phyloP scores from a whole-genome alignment of 2,888 invertebrate genomes.

The Dyspetes luteomarginatus region DNA sequence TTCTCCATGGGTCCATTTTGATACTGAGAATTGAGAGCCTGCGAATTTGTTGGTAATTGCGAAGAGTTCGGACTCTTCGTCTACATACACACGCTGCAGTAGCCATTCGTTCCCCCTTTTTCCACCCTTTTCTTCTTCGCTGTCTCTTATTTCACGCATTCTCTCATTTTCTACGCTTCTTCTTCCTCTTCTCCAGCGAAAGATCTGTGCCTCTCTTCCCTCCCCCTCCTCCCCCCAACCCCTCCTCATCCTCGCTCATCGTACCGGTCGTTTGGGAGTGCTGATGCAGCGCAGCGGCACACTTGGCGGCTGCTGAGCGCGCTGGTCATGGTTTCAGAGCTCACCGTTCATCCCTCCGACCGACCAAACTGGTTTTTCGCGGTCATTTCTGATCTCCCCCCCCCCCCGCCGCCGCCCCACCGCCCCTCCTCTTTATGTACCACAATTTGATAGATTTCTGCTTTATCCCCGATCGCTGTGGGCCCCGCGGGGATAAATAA shows the following conservation, averaged over 20 bases:
- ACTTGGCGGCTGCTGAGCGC: constrained; percentile 60
- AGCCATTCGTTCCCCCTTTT: constrained; percentile 46
- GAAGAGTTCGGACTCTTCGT: constrained; percentile 42
- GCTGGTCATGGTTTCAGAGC: constrained; percentile 68
- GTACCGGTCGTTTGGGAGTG: constrained; percentile 21
- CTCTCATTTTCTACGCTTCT: constrained; percentile 60
- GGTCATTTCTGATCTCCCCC: constrained; percentile 79
- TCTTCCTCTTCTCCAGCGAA: constrained; percentile 38
- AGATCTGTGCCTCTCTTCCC: constrained; percentile 52
- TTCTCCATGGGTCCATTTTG: constrained; percentile 42
- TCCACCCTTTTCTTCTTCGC: constrained; percentile 27
- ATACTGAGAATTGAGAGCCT: too few species aligned
- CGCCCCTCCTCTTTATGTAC: not conserved
- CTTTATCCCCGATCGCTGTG: constrained; percentile 72
- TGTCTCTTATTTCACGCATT: constrained; percentile 11
- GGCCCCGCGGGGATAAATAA: constrained; percentile 2
- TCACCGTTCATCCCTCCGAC: constrained; percentile 76
- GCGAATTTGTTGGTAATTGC: too few species aligned
- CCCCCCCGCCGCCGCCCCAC: too few species aligned
- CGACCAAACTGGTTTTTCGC: constrained; percentile 83
- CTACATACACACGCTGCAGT: constrained; percentile 48
- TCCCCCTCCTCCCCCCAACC: not conserved
- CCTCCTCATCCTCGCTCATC: constrained; percentile 49
- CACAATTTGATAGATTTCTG: constrained; percentile 82
- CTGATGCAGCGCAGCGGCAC: constrained; percentile 32